Conservation (phyloP, 2,113 vertebrate species). For the Bos indicus region DNA sequence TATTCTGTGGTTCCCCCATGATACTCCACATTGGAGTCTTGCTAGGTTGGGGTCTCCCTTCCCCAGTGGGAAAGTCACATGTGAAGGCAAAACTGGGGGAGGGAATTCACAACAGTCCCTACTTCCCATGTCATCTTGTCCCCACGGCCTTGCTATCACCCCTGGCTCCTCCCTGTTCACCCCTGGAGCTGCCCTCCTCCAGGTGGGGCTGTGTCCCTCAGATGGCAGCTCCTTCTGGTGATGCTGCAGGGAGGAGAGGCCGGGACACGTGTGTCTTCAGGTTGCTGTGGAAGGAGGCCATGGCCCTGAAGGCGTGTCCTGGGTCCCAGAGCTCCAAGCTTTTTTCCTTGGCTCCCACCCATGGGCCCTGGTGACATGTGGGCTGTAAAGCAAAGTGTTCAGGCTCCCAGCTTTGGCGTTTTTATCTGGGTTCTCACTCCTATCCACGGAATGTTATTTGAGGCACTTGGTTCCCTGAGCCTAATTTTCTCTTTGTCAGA, state of each 20-base stretch:
- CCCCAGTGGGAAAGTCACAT: not conserved
- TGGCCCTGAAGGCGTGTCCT: not conserved
- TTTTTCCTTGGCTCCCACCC: not conserved
- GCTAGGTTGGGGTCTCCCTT: not conserved
- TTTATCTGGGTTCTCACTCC: not conserved
- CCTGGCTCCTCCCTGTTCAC: not conserved
- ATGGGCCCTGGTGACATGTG: not conserved
- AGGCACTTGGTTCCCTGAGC: not conserved
- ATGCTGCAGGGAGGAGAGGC: fast-evolving
- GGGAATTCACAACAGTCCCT: not conserved
- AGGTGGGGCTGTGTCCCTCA: not conserved
- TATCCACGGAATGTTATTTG: not conserved
- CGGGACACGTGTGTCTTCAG: not conserved
- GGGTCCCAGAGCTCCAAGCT: not conserved
- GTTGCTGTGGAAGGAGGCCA: not conserved
- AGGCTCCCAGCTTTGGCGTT: not conserved
- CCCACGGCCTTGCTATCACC: fast-evolving
- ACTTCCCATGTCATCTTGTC: not conserved
- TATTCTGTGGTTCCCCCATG: not conserved
- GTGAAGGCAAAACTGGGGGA: not conserved
- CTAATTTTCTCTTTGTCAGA: not conserved
- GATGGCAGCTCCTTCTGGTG: not conserved
- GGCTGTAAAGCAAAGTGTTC: not conserved
- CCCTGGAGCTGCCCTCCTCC: not conserved
- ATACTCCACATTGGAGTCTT: not conserved